Evolutionary conservation across 1,140 invertebrate species (phyloP).

Genomic region (Sitobion miscanthi): DNA sequence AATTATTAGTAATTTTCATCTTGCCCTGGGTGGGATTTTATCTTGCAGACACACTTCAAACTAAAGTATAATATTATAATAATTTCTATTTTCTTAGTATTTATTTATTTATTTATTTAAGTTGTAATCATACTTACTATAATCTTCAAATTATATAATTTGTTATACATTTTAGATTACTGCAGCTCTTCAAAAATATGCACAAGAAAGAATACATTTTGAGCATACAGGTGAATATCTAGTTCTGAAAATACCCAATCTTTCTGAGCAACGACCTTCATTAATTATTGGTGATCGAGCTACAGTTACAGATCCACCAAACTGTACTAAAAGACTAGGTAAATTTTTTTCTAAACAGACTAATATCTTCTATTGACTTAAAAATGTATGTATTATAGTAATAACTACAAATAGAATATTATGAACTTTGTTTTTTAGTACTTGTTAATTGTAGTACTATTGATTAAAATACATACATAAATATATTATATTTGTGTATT

Average conservation of each 20-base stretch:
- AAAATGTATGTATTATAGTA: background rate
- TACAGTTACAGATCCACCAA: constrained; percentile 62
- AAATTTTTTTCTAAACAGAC: constrained; percentile 37
- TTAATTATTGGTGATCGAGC: constrained; percentile 81
- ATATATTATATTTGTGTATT: too few species aligned
- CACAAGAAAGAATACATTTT: constrained; percentile 67
- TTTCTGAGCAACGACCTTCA: constrained; percentile 84
- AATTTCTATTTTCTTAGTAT: background rate
- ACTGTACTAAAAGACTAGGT: constrained; percentile 59
- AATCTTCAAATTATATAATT: background rate
- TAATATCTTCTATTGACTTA: background rate
- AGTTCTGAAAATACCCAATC: constrained; percentile 76
- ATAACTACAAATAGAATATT: background rate
- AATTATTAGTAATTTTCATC: too few species aligned
- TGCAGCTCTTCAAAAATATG: constrained; percentile 51
- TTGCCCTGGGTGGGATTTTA: too few species aligned
- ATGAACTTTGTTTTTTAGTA: background rate
- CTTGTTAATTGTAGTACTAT: too few species aligned
- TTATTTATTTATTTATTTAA: background rate
- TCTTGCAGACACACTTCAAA: background rate
- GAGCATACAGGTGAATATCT: constrained; percentile 73
- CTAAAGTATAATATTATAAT: background rate
- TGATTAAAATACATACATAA: too few species aligned
- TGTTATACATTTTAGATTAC: constrained; percentile 35
- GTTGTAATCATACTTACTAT: background rate